Percentiles rank a stretch among this genome's conserved stretches.
phyloP scores from a whole-genome alignment of 2,888 invertebrate genomes.

The Poecilobothrus nobilitatus region DNA sequence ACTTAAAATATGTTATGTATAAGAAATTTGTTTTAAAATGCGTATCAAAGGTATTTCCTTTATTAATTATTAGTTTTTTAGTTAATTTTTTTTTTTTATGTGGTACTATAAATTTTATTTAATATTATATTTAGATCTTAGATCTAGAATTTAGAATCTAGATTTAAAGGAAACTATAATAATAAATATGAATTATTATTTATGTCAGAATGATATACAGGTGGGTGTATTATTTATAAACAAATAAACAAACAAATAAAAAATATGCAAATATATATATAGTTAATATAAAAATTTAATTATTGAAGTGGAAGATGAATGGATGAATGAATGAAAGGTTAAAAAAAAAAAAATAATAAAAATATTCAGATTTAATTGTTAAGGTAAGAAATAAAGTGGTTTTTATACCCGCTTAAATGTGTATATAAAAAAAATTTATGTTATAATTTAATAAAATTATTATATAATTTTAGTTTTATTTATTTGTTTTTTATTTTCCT shows the following conservation, averaged over 20 bases:
- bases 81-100: not conserved
- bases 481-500: too few species aligned
- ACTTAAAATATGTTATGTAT: too few species aligned
- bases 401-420: too few species aligned
- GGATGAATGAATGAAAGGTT: too few species aligned
- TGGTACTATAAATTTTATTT: not conserved
- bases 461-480: too few species aligned
- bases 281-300: not conserved
- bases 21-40: not conserved
- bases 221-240: not conserved
- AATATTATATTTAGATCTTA: not conserved
- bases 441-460: too few species aligned
- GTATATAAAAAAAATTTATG: too few species aligned
- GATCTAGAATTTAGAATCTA: not conserved
- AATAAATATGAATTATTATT: constrained; percentile 2
- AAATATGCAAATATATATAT: too few species aligned
- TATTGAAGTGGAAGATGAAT: not conserved
- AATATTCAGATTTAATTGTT: too few species aligned
- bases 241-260: too few species aligned
- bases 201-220: constrained; percentile 1
- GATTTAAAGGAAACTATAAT: not conserved
- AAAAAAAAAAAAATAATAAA: too few species aligned
- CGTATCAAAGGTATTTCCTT: constrained; percentile 1
- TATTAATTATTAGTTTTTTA: not conserved
- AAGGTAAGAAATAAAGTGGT: too few species aligned